These are phyloP conservation scores for Pachyuromys duprasi DNA, from an alignment of 2,797 vertebrate species.

Conservation along the genomic window DNA sequence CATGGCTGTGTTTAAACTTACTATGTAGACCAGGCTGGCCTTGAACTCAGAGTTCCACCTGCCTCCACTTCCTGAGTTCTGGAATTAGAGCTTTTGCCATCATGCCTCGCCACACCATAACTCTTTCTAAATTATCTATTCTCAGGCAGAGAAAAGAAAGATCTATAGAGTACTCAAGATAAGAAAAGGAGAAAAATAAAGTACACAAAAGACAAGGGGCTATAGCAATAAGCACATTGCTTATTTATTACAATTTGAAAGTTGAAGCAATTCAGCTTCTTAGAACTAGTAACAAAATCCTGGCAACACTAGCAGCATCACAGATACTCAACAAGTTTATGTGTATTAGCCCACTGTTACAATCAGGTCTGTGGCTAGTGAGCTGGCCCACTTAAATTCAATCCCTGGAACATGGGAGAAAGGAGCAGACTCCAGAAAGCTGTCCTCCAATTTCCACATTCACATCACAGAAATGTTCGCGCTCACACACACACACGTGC, in stretches of 20 bases:
- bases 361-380: neutral
- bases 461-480: neutral
- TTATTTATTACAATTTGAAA: neutral
- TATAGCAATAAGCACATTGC: neutral
- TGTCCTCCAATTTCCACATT: neutral
- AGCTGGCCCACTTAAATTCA: neutral
- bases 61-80: neutral
- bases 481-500: rapidly evolving
- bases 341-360: neutral
- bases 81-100: neutral
- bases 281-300: neutral
- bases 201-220: neutral
- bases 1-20: neutral
- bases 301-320: neutral
- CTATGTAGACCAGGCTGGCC: neutral
- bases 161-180: neutral
- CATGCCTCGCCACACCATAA: neutral
- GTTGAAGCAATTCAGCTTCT: neutral
- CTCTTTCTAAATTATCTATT: neutral
- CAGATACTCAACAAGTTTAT: neutral
- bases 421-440: neutral
- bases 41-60: too few relatives aligned
- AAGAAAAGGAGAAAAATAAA: neutral
- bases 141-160: neutral
- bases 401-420: neutral